Evolutionary conservation across 2,797 vertebrate species (phyloP).

Genomic region (Poeciliopsis presidionis): DNA sequence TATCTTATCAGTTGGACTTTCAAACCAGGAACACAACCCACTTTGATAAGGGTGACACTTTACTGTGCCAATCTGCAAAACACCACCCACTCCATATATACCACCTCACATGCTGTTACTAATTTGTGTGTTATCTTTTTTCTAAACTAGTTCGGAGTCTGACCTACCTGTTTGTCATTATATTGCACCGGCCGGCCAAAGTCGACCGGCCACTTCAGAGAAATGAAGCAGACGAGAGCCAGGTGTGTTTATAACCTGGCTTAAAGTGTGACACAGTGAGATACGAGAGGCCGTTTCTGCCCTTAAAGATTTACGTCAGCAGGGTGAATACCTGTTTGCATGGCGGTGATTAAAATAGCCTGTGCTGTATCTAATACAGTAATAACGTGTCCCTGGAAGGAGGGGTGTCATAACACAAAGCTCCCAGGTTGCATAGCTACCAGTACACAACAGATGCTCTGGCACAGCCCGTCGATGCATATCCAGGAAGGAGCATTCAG

Average conservation of each 20-base stretch:
- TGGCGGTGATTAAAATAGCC: slow-evolving; percentile 59
- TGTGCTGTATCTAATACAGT: slow-evolving; percentile 58
- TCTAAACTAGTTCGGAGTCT: slow-evolving; percentile 37
- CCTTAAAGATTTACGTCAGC: slow-evolving; percentile 45
- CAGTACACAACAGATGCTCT: slow-evolving; percentile 66
- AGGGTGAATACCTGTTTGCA: slow-evolving; percentile 60
- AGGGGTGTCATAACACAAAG: slow-evolving; percentile 71
- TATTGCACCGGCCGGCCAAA: slow-evolving; percentile 34
- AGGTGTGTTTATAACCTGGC: slow-evolving; percentile 48
- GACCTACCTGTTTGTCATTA: slow-evolving; percentile 60
- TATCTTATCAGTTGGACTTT: slow-evolving; percentile 78
- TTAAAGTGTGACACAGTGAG: slow-evolving; percentile 66
- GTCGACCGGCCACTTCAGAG: slow-evolving; percentile 42
- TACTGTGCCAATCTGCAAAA: slow-evolving; percentile 34
- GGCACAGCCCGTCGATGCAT: slow-evolving; percentile 56
- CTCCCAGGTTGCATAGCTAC: slow-evolving; percentile 74
- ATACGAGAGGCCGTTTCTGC: slow-evolving; percentile 55
- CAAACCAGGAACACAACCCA: slow-evolving; percentile 48
- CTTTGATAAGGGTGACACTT: slow-evolving; percentile 60
- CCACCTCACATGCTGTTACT: slow-evolving; percentile 27
- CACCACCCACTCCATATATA: slow-evolving; percentile 37
- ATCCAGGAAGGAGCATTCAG: slow-evolving; percentile 51
- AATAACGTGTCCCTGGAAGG: slow-evolving; percentile 74
- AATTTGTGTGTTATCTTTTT: slow-evolving; percentile 11
- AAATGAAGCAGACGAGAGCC: slow-evolving; percentile 28